phyloP scores from a whole-genome alignment of 2,113 vertebrate species.

The Chionis minor region DNA sequence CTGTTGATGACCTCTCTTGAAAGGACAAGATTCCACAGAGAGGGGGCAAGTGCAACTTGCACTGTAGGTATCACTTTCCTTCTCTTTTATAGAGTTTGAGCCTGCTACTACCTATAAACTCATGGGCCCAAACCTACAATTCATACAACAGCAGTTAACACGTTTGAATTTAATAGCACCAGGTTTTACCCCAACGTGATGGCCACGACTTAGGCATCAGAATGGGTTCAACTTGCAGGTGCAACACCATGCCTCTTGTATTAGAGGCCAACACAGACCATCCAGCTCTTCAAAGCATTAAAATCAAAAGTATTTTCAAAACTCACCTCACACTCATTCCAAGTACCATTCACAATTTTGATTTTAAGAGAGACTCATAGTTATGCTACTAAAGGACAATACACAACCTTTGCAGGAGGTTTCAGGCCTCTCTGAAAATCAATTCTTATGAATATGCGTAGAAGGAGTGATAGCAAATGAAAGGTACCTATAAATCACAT shows the following conservation, averaged over 20 bases:
- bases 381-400: not conserved
- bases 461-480: constrained; percentile 45
- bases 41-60: not conserved
- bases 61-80: not conserved
- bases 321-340: not conserved
- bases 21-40: not conserved
- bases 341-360: not conserved
- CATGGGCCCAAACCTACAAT: not conserved
- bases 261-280: not conserved
- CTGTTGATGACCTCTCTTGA: not conserved
- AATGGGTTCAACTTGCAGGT: not conserved
- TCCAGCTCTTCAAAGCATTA: not conserved
- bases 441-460: not conserved
- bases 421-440: constrained; percentile 58
- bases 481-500: constrained; percentile 64
- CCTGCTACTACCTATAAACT: not conserved
- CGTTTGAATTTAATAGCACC: not conserved
- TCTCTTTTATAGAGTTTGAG: not conserved
- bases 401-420: not conserved
- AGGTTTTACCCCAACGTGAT: not conserved
- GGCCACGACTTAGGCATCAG: not conserved
- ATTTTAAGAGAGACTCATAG: constrained; percentile 12
- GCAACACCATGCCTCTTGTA: not conserved
- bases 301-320: not conserved
- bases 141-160: not conserved